phyloP scores from a whole-genome alignment of 1,140 invertebrate genomes.

The Nephotettix cincticeps region DNA sequence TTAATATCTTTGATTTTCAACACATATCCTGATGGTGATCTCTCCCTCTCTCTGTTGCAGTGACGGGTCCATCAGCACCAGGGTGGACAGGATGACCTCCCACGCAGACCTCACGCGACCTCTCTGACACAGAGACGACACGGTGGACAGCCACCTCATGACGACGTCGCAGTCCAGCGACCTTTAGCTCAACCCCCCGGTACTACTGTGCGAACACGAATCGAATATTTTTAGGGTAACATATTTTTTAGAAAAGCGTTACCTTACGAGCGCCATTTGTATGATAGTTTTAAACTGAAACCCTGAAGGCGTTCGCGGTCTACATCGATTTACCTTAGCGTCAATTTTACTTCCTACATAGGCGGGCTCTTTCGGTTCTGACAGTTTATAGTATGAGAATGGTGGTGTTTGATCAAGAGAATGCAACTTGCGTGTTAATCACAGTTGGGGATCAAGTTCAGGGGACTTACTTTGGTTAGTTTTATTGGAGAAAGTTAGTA shows the following conservation, averaged over 20 bases:
- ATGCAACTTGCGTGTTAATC: no score
- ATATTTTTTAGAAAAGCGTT: neutral
- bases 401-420: no score
- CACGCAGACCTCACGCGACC: slow-evolving; percentile 55
- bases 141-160: slow-evolving; percentile 58
- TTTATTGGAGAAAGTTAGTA: no score
- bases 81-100: slow-evolving; percentile 58
- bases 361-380: no score
- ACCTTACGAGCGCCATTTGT: neutral
- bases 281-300: neutral
- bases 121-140: slow-evolving; percentile 64
- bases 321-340: no score
- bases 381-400: no score
- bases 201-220: neutral
- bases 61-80: slow-evolving; percentile 62
- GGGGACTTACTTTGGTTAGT: no score
- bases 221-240: slow-evolving; percentile 3
- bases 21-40: neutral
- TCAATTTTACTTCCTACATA: no score
- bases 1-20: neutral
- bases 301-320: no score
- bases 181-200: slow-evolving; percentile 40
- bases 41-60: slow-evolving; percentile 49
- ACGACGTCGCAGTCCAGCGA: slow-evolving; percentile 52
- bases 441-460: no score